Percentiles rank a stretch among this genome's conserved stretches.
Conservation (phyloP, 1,140 invertebrate genomes). For the Chrysoperla carnea region DNA sequence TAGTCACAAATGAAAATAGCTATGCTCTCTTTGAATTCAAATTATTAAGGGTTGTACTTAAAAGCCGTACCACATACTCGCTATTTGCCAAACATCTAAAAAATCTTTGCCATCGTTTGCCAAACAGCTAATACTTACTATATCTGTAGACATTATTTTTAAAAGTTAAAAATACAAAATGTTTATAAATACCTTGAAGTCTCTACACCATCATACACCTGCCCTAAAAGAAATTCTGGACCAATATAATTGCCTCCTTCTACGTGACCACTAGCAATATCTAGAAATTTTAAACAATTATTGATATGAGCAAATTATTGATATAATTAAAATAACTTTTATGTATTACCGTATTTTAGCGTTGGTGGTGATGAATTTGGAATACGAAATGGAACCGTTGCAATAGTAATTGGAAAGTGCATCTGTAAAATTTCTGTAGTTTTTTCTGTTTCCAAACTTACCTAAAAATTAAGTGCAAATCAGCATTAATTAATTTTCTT, state of each 20-base stretch:
- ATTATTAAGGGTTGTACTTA: too few species aligned
- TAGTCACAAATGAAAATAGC: too few species aligned
- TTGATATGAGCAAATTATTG: neutral
- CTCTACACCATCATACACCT: conserved; percentile 61
- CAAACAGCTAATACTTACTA: too few species aligned
- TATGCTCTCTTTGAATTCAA: too few species aligned
- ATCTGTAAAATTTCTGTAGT: conserved; percentile 56
- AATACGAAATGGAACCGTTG: conserved; percentile 61
- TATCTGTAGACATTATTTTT: neutral
- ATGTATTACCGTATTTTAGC: conserved; percentile 50
- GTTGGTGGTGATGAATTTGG: conserved; percentile 47
- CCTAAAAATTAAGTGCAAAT: conserved; percentile 26
- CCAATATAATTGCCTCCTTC: conserved; percentile 70
- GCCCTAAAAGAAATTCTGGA: conserved; percentile 62
- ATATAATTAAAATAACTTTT: neutral
- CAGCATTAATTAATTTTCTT: too few species aligned
- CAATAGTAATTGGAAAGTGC: conserved; percentile 67
- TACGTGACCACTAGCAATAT: conserved; percentile 48
- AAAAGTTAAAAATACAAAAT: too few species aligned
- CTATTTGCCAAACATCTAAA: too few species aligned
- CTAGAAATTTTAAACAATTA: conserved; percentile 24
- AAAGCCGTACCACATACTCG: too few species aligned
- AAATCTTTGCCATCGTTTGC: too few species aligned
- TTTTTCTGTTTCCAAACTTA: conserved; percentile 50
- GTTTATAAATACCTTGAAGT: neutral